Evolutionary conservation across 2,113 vertebrate species (phyloP).

Genomic region (Nannospalax galili): DNA sequence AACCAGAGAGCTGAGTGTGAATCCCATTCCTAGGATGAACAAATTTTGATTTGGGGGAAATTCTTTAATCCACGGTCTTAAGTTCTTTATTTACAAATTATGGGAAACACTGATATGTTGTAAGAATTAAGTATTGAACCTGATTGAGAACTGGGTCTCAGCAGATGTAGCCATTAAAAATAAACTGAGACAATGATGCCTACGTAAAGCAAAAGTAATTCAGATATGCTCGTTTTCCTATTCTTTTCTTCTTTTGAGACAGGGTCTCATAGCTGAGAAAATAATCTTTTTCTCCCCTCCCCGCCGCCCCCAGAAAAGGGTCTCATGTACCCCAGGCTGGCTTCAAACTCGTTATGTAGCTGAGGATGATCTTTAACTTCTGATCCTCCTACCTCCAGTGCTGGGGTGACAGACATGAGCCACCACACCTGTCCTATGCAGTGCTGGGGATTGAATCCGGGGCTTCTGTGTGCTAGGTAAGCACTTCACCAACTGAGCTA

Average conservation of each 20-base stretch:
- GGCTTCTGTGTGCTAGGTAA: background rate
- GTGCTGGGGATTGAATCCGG: background rate
- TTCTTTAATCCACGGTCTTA: background rate
- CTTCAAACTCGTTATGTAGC: background rate
- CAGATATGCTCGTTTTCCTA: background rate
- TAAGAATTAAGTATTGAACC: background rate
- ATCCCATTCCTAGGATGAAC: background rate
- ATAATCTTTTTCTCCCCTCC: background rate
- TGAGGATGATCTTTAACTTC: background rate
- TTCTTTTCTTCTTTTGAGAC: background rate
- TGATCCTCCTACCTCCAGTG: background rate
- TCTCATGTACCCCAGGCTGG: background rate
- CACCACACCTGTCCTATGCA: background rate
- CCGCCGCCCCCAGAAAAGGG: background rate
- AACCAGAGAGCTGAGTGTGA: background rate
- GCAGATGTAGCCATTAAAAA: background rate
- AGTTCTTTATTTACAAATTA: slow-evolving; percentile 14
- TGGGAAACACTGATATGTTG: background rate
- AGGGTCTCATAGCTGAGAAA: background rate
- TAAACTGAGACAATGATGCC: no score
- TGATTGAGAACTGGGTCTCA: background rate
- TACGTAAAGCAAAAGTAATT: no score
- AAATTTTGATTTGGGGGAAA: background rate
- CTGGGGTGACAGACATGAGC: background rate
- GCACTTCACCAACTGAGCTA: background rate